These are phyloP conservation scores for Palloptera scutellata DNA, from an alignment of 2,888 invertebrate genomes.

Conservation along the genomic window DNA sequence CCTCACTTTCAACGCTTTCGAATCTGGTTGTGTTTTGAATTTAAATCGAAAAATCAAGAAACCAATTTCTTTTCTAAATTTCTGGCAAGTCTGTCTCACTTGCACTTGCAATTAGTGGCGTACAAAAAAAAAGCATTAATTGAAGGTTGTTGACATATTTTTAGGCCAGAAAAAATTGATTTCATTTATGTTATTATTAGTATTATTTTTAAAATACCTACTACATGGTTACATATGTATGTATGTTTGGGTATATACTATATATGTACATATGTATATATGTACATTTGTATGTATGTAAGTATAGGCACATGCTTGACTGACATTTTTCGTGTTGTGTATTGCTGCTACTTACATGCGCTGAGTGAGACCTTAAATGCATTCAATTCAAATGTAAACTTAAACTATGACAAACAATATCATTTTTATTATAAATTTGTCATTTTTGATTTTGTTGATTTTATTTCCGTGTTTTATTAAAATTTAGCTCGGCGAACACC, in stretches of 20 bases:
- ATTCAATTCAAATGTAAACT: no score
- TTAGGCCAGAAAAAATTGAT: constrained; percentile 20
- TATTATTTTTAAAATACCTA: not conserved
- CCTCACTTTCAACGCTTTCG: constrained; percentile 20
- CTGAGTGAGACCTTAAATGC: no score
- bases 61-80: constrained; percentile 14
- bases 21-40: constrained; percentile 32
- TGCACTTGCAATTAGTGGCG: not conserved
- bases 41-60: constrained; percentile 26
- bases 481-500: no score
- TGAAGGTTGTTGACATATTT: constrained; percentile 29
- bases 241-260: not conserved
- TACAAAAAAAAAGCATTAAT: not conserved
- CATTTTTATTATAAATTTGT: no score
- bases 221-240: not conserved
- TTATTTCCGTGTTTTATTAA: no score
- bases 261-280: not conserved
- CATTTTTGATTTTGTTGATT: no score
- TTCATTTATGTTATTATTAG: not conserved
- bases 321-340: no score
- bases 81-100: not conserved
- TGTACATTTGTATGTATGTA: not conserved
- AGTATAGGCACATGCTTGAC: not conserved
- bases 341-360: no score
- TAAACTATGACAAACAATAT: no score